A percentile compares a stretch with the other conserved stretches of the same genome.
phyloP scores from a whole-genome alignment of 2,888 invertebrate species.

The Drosophila sordidapex region DNA sequence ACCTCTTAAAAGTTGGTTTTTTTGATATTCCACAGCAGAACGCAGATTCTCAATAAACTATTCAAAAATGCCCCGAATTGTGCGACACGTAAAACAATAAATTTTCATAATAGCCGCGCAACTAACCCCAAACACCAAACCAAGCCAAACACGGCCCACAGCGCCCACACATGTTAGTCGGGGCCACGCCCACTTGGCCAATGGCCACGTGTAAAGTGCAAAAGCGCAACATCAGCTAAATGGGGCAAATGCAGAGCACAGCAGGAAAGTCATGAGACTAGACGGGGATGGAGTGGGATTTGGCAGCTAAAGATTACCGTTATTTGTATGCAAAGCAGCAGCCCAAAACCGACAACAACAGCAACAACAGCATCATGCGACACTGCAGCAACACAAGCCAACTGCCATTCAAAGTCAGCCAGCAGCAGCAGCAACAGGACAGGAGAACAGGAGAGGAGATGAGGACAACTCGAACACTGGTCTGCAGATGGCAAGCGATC shows the following conservation, averaged over 20 bases:
- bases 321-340: conserved; percentile 76
- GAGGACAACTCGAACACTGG: conserved; percentile 17
- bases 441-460: neutral
- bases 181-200: conserved; percentile 28
- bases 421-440: conserved; percentile 17
- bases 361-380: conserved; percentile 47
- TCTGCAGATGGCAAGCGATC: conserved; percentile 33
- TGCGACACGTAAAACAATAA: conserved; percentile 68
- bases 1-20: neutral
- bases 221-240: conserved; percentile 71
- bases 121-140: conserved; percentile 4
- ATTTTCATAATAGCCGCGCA: conserved; percentile 61
- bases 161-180: conserved; percentile 35
- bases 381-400: conserved; percentile 46
- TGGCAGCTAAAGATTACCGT: conserved; percentile 61
- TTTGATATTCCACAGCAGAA: neutral
- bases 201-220: conserved; percentile 63
- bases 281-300: neutral
- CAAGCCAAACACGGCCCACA: neutral
- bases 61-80: conserved; percentile 44
- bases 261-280: conserved; percentile 17
- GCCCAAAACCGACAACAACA: conserved; percentile 63
- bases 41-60: conserved; percentile 14
- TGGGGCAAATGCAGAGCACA: conserved; percentile 33
- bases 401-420: conserved; percentile 52